Conservation (phyloP, 2,797 vertebrate genomes). For the Zenarchopterus dispar region DNA sequence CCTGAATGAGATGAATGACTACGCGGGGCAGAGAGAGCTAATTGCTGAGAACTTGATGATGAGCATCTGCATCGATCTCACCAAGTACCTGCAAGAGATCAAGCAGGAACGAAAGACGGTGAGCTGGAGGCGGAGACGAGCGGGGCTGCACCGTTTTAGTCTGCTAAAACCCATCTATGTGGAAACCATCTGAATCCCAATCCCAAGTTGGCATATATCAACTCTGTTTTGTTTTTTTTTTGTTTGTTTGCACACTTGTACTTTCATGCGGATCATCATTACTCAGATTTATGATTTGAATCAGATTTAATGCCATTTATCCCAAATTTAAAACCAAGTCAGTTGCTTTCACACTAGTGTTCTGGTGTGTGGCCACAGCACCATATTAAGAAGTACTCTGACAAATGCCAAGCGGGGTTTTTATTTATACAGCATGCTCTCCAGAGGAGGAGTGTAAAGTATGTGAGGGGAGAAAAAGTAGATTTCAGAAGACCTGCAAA, state of each 20-base stretch:
- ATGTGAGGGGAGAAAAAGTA: slow-evolving; percentile 5
- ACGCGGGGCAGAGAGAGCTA: slow-evolving; percentile 90
- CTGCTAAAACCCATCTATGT: slow-evolving; percentile 3
- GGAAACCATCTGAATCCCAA: not conserved
- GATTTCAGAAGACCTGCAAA: slow-evolving; percentile 20
- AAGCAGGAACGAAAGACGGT: slow-evolving; percentile 92
- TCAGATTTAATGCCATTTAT: no score
- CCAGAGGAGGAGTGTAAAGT: slow-evolving; percentile 20
- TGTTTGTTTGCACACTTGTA: not conserved
- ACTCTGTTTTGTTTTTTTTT: not conserved
- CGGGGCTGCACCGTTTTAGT: not conserved
- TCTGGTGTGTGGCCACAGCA: not conserved
- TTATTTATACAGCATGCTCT: not conserved
- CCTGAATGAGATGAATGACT: slow-evolving; percentile 91
- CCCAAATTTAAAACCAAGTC: no score
- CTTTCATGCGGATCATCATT: no score
- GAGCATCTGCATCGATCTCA: slow-evolving; percentile 89
- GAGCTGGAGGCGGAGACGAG: slow-evolving; percentile 39
- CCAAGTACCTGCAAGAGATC: slow-evolving; percentile 89
- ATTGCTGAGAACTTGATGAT: slow-evolving; percentile 90
- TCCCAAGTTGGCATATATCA: not conserved
- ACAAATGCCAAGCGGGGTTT: slow-evolving; percentile 5
- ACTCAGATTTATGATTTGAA: no score
- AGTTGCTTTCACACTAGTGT: no score
- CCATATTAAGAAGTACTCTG: not conserved